These are phyloP conservation scores for Pseudonaja textilis DNA, from an alignment of 2,113 vertebrate genomes.

Conservation along the genomic window DNA sequence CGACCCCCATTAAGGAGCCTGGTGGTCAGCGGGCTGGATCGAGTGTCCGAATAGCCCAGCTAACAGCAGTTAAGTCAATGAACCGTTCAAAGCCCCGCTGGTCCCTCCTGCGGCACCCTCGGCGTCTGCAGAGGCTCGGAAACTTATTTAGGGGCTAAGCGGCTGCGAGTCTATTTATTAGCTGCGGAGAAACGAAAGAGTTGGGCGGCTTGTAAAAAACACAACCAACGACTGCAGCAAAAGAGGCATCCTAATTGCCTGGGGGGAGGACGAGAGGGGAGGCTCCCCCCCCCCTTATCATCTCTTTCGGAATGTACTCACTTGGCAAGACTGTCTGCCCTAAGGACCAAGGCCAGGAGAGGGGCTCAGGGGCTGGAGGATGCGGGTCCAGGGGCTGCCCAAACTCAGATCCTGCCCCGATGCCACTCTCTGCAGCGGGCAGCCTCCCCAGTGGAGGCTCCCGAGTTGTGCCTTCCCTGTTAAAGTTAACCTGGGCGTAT, in stretches of 20 bases:
- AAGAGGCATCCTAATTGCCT: conserved; percentile 48
- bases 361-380: background rate
- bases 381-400: background rate
- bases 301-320: conserved; percentile 20
- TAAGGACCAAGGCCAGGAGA: background rate
- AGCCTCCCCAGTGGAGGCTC: conserved; percentile 40
- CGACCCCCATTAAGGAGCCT: conserved; percentile 73
- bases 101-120: conserved; percentile 68
- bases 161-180: conserved; percentile 53
- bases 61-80: conserved; percentile 85
- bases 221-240: conserved; percentile 47
- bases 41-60: conserved; percentile 80
- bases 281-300: background rate
- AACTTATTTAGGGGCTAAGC: conserved; percentile 63
- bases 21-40: conserved; percentile 80
- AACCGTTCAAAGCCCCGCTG: conserved; percentile 80
- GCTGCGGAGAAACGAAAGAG: conserved; percentile 55
- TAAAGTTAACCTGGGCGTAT: conserved; percentile 69
- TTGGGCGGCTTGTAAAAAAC: conserved; percentile 51
- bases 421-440: background rate
- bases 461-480: conserved; percentile 68
- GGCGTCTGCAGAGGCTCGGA: conserved; percentile 65
- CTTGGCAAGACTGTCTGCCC: rapidly evolving
- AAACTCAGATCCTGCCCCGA: background rate
- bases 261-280: conserved; percentile 4